Base-by-base conservation (phyloP, 2,113 vertebrate genomes). In the Spilogale gracilis region DNA sequence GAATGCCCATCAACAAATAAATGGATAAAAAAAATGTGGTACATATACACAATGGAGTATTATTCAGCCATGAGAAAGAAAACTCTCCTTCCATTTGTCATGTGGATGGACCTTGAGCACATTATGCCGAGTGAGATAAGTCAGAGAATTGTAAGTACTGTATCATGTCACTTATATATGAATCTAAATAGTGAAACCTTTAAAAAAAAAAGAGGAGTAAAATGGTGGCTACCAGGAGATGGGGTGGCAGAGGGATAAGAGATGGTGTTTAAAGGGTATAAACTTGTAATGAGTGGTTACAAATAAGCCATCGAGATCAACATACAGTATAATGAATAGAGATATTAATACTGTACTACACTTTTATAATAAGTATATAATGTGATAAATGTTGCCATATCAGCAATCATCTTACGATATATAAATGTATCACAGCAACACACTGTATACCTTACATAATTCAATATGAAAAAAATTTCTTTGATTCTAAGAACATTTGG, bases 401-500 rank as follows among this genome's bases (percentile, higher is more conserved):
- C 30, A 54, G 50, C 76, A 54, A 12, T 54, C 50, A 6, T 20
- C 48, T 54, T 52, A 54, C 30, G 54, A 79, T 20, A 54, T 52
- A 11, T n/a, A 79, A 20, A 79, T 79, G 52, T 79, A n/a, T 79
- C 76, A 54, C 54, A 79, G 76, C 54, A 54, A 79, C 27, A 54
- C 76, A 20, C 50, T 5, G 16, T 18, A 79, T 18, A 54, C 30
- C 4, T 54, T 54, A 54, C 50, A 10, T 54, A 20, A n/a, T 20
- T 54, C 76, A 54, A n/a, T 79, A 20, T 45, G 43, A 79, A 52
- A 54, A 54, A 18, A 74, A 73, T 73, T 21, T 52, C 61, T 81
- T 73, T 90, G 82, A 43, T 81, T 69, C 79, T 71, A 84, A 96
- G 69, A 91, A 89, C 56, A 92, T 97, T 17, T 8, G 8, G 23